Evolutionary conservation across 2,888 invertebrate species (phyloP).

Genomic region (Agriopis marginaria): DNA sequence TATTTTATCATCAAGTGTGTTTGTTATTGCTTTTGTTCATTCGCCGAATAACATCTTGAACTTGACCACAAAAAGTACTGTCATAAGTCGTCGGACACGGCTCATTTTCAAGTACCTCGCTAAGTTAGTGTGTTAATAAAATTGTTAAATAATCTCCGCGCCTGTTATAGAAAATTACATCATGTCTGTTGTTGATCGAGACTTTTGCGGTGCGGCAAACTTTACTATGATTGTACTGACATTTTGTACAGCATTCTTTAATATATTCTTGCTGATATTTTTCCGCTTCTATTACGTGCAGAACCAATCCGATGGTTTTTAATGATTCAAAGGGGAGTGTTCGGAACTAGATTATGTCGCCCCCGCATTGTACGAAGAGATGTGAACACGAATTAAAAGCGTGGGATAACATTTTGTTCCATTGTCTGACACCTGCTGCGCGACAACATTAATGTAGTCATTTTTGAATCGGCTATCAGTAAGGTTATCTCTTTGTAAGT

Average conservation of each 20-base stretch:
- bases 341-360: slow-evolving; percentile 58
- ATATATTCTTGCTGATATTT: slow-evolving; percentile 24
- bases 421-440: slow-evolving; percentile 60
- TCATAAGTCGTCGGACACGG: slow-evolving; percentile 60
- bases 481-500: slow-evolving; percentile 58
- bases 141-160: slow-evolving; percentile 69
- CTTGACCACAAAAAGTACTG: slow-evolving; percentile 77
- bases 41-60: slow-evolving; percentile 61
- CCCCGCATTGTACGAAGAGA: slow-evolving; percentile 56
- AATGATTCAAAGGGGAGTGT: slow-evolving; percentile 53
- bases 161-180: slow-evolving; percentile 71
- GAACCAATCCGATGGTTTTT: slow-evolving; percentile 22
- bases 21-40: slow-evolving; percentile 5
- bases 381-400: slow-evolving; percentile 58
- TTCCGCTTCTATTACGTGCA: slow-evolving; percentile 24
- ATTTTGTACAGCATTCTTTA: slow-evolving; percentile 37
- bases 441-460: slow-evolving; percentile 46
- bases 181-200: slow-evolving; percentile 62
- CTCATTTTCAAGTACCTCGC: slow-evolving; percentile 57
- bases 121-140: slow-evolving; percentile 66
- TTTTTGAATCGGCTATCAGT: slow-evolving; percentile 52
- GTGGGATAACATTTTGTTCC: slow-evolving; percentile 63
- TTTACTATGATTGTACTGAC: slow-evolving; percentile 28
- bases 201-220: slow-evolving; percentile 39
- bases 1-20: slow-evolving; percentile 5